phyloP scores from a whole-genome alignment of 2,113 vertebrate species.

The Perognathus longimembris region DNA sequence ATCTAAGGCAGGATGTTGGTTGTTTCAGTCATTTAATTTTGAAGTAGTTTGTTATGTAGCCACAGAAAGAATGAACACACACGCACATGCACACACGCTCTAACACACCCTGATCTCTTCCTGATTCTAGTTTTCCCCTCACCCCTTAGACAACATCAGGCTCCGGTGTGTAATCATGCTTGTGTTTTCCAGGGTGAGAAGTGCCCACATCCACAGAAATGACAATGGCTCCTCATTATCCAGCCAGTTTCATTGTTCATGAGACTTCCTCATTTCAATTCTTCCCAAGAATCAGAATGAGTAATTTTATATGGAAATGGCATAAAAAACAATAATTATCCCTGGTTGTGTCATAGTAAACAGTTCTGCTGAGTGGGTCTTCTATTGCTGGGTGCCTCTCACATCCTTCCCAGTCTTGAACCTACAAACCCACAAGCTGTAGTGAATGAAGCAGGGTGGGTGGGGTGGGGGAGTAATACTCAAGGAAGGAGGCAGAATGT shows the following conservation, averaged over 20 bases:
- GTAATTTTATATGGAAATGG: slow-evolving; percentile 81
- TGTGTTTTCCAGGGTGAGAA: slow-evolving; percentile 20
- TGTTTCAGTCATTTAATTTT: slow-evolving; percentile 8
- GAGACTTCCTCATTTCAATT: slow-evolving; percentile 85
- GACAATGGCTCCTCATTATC: slow-evolving; percentile 69
- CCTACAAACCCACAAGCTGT: not conserved
- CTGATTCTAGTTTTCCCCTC: not conserved
- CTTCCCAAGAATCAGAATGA: slow-evolving; percentile 80
- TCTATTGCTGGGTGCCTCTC: not conserved
- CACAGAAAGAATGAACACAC: not conserved
- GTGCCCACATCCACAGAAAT: slow-evolving; percentile 19
- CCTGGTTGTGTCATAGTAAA: slow-evolving; percentile 64
- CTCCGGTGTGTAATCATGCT: not conserved
- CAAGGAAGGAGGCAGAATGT: not conserved
- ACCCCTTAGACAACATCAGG: not conserved
- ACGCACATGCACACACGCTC: rapidly evolving
- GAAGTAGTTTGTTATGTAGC: slow-evolving; percentile 12
- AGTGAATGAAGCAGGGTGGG: not conserved
- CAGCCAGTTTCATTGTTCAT: slow-evolving; percentile 75
- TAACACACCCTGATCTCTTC: not conserved
- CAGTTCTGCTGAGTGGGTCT: slow-evolving; percentile 65
- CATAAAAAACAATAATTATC: slow-evolving; percentile 78
- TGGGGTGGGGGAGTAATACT: not conserved
- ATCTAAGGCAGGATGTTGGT: not conserved
- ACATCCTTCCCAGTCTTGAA: not conserved